Conservation (phyloP, 1,140 invertebrate species). For the Lordiphosa collinella region DNA sequence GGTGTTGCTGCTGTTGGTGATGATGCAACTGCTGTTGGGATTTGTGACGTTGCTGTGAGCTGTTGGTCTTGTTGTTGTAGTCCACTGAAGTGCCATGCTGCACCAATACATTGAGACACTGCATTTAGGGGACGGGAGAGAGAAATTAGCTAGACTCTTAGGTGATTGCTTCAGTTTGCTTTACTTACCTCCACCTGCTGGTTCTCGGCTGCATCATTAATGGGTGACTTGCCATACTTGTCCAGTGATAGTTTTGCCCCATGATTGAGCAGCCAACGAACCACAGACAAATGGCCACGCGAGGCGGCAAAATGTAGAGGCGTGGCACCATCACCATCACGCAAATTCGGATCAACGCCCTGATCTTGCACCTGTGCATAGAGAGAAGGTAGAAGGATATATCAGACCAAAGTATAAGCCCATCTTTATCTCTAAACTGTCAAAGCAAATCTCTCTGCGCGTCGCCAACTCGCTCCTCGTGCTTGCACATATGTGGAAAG, state of each 20-base stretch:
- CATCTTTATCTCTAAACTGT: not conserved
- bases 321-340: constrained; percentile 91
- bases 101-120: constrained; percentile 89
- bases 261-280: constrained; percentile 90
- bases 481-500: constrained; percentile 44
- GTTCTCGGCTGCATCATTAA: constrained; percentile 93
- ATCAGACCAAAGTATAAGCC: not conserved
- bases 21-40: constrained; percentile 46
- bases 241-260: constrained; percentile 89
- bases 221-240: constrained; percentile 91
- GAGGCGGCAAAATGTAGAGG: constrained; percentile 90
- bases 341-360: constrained; percentile 89
- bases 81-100: constrained; percentile 86
- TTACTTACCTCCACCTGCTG: constrained; percentile 90
- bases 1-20: constrained; percentile 33
- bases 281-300: constrained; percentile 88
- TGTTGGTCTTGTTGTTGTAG: constrained; percentile 78
- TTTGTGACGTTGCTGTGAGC: constrained; percentile 54
- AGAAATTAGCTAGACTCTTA: not conserved
- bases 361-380: constrained; percentile 87
- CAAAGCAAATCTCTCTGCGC: too few relatives aligned
- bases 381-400: not conserved
- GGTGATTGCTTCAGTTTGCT: too few relatives aligned
- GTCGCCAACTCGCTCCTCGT: not conserved
- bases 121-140: constrained; percentile 44